Percentiles rank a stretch among this genome's conserved stretches.
These are phyloP conservation scores for Gavia stellata DNA, from an alignment of 2,113 vertebrate species.

Conservation along the genomic window DNA sequence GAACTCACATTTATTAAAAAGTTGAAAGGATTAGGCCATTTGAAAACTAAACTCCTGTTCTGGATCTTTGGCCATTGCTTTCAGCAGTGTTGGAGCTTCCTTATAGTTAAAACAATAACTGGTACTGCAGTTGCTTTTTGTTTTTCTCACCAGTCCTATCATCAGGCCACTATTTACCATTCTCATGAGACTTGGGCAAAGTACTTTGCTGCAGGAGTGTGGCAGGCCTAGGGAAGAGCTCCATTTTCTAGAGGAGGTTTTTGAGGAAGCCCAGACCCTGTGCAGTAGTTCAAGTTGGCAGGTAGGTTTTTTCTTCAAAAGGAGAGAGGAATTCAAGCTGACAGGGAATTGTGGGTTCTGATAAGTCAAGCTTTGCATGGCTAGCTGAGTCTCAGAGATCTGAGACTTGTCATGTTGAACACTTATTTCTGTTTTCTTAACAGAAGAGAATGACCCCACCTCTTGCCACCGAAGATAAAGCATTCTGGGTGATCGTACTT, in stretches of 20 bases:
- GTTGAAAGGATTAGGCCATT: neutral
- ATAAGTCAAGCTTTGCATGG: neutral
- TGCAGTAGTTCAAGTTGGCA: neutral
- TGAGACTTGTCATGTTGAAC: constrained; percentile 24
- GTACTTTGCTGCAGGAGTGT: neutral
- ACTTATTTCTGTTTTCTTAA: constrained; percentile 37
- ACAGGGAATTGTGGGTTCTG: neutral
- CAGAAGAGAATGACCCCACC: constrained; percentile 26
- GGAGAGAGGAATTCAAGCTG: neutral
- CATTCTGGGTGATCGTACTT: neutral
- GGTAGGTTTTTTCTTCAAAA: neutral
- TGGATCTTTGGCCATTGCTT: neutral
- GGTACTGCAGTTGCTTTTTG: neutral
- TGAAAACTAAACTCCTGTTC: constrained; percentile 20
- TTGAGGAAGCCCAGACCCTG: neutral
- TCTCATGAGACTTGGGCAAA: neutral
- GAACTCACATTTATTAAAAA: constrained; percentile 18
- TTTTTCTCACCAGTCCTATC: neutral
- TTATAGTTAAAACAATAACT: neutral
- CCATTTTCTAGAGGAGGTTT: neutral
- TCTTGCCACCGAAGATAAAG: constrained; percentile 34
- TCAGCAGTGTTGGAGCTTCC: neutral
- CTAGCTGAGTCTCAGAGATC: neutral
- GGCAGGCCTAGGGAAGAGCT: neutral
- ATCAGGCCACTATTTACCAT: neutral